phyloP scores from a whole-genome alignment of 2,797 vertebrate species.

The Poeciliopsis paucimaculata region DNA sequence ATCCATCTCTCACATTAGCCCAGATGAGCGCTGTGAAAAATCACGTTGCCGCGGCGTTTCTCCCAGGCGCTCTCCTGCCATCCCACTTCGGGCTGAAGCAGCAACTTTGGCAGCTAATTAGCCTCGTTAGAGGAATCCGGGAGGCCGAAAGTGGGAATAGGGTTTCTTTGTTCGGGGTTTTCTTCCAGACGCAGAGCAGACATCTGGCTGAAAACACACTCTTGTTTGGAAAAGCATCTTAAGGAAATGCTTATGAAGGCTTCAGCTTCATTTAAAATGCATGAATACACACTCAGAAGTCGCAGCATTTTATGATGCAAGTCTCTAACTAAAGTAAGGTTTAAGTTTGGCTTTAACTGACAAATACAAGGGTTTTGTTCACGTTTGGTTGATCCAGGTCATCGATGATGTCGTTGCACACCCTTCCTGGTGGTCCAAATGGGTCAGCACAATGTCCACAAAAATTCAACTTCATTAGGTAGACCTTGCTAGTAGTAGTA shows the following conservation, averaged over 20 bases:
- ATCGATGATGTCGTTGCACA: neutral
- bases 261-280: conserved; percentile 1
- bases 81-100: conserved; percentile 53
- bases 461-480: neutral
- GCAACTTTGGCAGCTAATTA: conserved; percentile 71
- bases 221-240: conserved; percentile 24
- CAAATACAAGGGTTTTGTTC: neutral
- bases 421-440: neutral
- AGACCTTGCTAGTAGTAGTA: neutral
- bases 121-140: conserved; percentile 64
- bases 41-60: conserved; percentile 46
- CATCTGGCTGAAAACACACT: conserved; percentile 27
- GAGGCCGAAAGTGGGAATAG: conserved; percentile 65
- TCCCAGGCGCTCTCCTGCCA: conserved; percentile 57
- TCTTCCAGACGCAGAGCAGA: conserved; percentile 25
- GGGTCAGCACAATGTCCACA: neutral
- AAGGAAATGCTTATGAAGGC: neutral
- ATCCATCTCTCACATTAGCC: conserved; percentile 56
- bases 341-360: neutral
- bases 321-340: neutral
- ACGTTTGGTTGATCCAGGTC: neutral
- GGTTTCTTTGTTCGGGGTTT: conserved; percentile 52
- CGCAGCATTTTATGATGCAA: neutral
- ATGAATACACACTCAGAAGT: neutral
- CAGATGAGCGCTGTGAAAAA: conserved; percentile 56